Evolutionary conservation across 2,113 vertebrate species (phyloP).

Genomic region (Rhagologus leucostigma): DNA sequence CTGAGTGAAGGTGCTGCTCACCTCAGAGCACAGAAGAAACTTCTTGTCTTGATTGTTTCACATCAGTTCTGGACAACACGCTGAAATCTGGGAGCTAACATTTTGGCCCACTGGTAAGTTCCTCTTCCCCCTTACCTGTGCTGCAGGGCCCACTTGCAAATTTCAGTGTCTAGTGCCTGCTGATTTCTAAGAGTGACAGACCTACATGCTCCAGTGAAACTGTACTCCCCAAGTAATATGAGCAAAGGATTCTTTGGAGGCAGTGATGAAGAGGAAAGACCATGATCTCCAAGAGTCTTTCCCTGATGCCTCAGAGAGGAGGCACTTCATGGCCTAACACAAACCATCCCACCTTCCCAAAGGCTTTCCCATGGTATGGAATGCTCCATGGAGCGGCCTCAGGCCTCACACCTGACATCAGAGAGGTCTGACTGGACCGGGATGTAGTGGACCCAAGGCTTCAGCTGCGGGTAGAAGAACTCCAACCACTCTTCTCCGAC

Average conservation of each 20-base stretch:
- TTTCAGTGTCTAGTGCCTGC: not conserved
- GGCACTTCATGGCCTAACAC: not conserved
- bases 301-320: not conserved
- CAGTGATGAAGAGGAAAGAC: not conserved
- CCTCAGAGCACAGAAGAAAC: not conserved
- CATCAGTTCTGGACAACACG: not conserved
- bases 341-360: not conserved
- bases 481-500: conserved; percentile 94
- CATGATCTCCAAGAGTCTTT: not conserved
- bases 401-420: conserved; percentile 82
- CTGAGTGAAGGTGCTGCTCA: not conserved
- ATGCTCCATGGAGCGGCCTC: not conserved
- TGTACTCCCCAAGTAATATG: not conserved
- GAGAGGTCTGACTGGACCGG: conserved; percentile 90
- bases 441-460: conserved; percentile 96
- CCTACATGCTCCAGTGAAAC: not conserved
- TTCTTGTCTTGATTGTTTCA: not conserved
- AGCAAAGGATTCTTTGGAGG: not conserved
- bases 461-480: conserved; percentile 93
- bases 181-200: not conserved
- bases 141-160: not conserved
- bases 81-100: not conserved
- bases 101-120: not conserved
- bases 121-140: not conserved
- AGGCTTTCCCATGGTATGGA: accelerated